These are phyloP conservation scores for Trachelus iudaicus DNA, from an alignment of 2,888 invertebrate genomes.

Conservation along the genomic window DNA sequence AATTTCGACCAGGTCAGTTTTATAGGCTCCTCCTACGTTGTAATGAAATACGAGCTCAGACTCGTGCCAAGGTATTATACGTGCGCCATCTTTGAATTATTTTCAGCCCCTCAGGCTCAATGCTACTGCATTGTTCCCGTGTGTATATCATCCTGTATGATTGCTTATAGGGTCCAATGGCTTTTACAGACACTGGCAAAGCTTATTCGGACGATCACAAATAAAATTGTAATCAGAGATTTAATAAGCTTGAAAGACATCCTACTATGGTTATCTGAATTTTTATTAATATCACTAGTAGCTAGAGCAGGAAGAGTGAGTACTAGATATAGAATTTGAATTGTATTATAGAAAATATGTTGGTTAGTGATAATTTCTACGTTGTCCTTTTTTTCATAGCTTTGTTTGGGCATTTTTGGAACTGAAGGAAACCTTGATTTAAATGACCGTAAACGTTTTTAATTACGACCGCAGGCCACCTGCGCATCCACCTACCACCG, in stretches of 20 bases:
- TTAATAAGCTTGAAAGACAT: neutral
- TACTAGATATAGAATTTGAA: neutral
- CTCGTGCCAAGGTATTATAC: neutral
- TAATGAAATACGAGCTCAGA: neutral
- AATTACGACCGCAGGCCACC: slow-evolving; percentile 20
- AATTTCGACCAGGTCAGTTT: slow-evolving; percentile 36
- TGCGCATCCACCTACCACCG: neutral
- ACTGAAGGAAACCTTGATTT: neutral
- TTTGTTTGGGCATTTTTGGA: neutral
- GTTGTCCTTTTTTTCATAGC: neutral
- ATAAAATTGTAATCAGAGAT: neutral
- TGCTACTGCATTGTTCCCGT: neutral
- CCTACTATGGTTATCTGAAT: neutral
- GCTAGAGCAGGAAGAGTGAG: neutral
- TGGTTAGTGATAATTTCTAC: neutral
- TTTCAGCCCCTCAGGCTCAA: neutral
- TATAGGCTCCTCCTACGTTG: slow-evolving; percentile 22
- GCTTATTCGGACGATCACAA: no score
- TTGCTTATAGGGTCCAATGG: neutral
- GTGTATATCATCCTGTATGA: neutral
- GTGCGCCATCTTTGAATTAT: neutral
- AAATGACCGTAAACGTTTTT: slow-evolving; percentile 18
- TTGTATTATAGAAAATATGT: neutral
- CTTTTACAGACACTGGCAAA: neutral
- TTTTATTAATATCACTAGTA: neutral